Base-by-base conservation (phyloP, 92 coral and sea anemone species). In the Zoanthus solanderi region DNA sequence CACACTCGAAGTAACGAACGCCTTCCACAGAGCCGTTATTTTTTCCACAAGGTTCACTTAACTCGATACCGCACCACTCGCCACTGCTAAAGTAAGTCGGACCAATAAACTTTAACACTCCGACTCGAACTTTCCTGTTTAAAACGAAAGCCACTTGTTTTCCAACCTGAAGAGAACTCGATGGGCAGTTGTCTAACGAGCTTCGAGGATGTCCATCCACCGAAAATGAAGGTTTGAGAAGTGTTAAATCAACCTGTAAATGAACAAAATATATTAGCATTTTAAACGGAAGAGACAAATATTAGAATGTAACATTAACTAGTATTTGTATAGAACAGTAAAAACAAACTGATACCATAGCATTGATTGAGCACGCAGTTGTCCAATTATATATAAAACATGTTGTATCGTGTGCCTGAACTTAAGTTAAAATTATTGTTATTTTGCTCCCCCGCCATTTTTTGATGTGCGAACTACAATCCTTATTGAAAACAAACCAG, bases 21-120 rank as follows among this genome's bases (percentile, higher is more conserved):
- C 98, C 99, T 30, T 89, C 89, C 28, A 97, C 98, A 60, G 96
- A 92, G 6, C 99, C 99, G 73, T 97, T 96, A 85, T 97, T 97
- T 92, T 97, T 97, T 1, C 99, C 99, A 89, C 95, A 94, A 4
- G 98, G 90, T 52, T 97, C 96, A 63, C 82, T 94, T 65, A 97
- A 69, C 16, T 90, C 91, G 31, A 97, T 92, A 7, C 99, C 99
- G 88, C 95, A 97, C 99, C 99, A 97, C 23, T 92, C 94, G 54
- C 99, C 99, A 10, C 84, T 85, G 75, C 98, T 94, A 87, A 97
- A 97, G 66, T 97, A 92, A 5, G 99, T 97, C 52, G 88, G 84
- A 6, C 99, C 99, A 74, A 91, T 61, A 83, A 91, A 97, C 56
- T 91, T 94, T 32, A 95, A 85, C 46, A 92, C 89, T 46, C 99